phyloP scores from a whole-genome alignment of 2,797 vertebrate genomes.

The Rousettus madagascariensis region DNA sequence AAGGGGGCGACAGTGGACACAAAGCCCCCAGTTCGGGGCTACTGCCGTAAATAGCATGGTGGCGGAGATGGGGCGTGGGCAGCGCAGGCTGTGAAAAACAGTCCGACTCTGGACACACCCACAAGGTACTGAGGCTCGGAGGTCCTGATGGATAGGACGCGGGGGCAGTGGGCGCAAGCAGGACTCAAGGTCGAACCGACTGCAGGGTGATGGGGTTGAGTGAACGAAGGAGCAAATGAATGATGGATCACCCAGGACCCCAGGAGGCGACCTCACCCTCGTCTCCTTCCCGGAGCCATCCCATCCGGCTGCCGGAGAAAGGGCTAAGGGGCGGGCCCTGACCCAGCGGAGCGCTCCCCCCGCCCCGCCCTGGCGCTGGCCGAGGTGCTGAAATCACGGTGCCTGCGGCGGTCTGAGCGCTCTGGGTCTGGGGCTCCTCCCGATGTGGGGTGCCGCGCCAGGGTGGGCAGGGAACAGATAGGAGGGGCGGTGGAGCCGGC shows the following conservation, averaged over 20 bases:
- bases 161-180: accelerated
- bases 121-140: accelerated
- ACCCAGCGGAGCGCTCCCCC: neutral
- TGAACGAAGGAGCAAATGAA: neutral
- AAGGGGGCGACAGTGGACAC: accelerated
- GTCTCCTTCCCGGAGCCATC: too few relatives aligned
- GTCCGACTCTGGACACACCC: neutral
- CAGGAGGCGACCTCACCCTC: accelerated
- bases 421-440: neutral
- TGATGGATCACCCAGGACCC: accelerated
- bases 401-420: accelerated
- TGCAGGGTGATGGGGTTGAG: neutral
- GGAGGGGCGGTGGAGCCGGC: neutral
- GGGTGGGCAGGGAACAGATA: neutral
- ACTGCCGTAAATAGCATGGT: accelerated
- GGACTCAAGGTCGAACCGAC: neutral
- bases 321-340: accelerated
- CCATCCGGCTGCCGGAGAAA: accelerated
- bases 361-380: conserved; percentile 71
- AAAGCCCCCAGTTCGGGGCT: neutral
- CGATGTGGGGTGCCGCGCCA: accelerated
- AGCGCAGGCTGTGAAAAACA: neutral
- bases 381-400: conserved; percentile 84
- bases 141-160: accelerated
- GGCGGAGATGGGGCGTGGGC: neutral